Evolutionary conservation across 1,140 invertebrate species (phyloP).

Genomic region (Colletes gigas): DNA sequence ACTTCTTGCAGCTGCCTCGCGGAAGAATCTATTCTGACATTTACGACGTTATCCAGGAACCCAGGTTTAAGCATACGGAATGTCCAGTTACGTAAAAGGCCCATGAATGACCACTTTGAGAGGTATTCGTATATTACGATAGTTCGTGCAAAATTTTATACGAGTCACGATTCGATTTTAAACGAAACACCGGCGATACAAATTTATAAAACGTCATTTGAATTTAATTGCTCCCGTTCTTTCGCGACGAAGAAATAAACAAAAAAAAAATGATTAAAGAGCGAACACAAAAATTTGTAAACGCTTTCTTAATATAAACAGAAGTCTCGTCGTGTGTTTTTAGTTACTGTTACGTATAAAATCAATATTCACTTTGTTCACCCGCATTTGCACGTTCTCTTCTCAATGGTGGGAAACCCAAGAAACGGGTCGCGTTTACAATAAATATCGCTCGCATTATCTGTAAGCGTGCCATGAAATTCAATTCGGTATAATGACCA

Average conservation of each 20-base stretch:
- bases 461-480: background rate
- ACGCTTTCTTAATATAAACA: background rate
- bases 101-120: slow-evolving; percentile 17
- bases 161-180: too few relatives aligned
- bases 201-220: too few relatives aligned
- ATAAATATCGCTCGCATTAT: slow-evolving; percentile 4
- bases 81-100: slow-evolving; percentile 39
- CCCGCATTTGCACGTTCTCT: background rate
- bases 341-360: background rate
- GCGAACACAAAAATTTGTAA: too few relatives aligned
- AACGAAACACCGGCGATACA: background rate
- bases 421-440: background rate
- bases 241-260: too few relatives aligned
- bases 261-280: too few relatives aligned
- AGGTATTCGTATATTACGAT: slow-evolving; percentile 28
- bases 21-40: slow-evolving; percentile 62
- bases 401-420: background rate
- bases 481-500: background rate
- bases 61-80: slow-evolving; percentile 48
- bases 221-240: too few relatives aligned
- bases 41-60: slow-evolving; percentile 52
- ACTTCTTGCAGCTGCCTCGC: slow-evolving; percentile 48
- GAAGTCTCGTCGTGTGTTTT: background rate
- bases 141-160: slow-evolving; percentile 6
- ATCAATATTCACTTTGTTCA: slow-evolving; percentile 2